Conservation (phyloP, 2,797 vertebrate species). For the Manis pentadactyla region DNA sequence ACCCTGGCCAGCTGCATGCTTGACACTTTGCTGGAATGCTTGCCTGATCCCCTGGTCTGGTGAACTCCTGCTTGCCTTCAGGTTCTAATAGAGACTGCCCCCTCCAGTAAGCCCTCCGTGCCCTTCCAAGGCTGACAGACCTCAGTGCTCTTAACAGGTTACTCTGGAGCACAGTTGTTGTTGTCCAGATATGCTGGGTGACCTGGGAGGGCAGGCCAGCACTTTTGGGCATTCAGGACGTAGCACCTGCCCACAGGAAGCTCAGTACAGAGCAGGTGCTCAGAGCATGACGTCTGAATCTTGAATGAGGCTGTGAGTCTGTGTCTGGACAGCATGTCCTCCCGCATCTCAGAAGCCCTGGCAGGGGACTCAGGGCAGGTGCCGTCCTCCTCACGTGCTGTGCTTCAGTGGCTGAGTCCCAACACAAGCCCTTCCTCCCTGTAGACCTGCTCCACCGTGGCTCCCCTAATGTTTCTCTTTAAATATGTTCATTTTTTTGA, state of each 20-base stretch:
- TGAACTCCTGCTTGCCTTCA: neutral
- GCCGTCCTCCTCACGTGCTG: too few relatives aligned
- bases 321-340: neutral
- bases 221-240: neutral
- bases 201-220: neutral
- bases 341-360: too few relatives aligned
- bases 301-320: neutral
- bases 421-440: neutral
- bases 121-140: neutral
- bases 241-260: fast-evolving
- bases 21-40: neutral
- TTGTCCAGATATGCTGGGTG: neutral
- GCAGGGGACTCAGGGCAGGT: too few relatives aligned
- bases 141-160: neutral
- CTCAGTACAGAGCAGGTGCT: neutral
- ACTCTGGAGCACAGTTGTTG: too few relatives aligned
- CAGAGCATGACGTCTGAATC: fast-evolving
- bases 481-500: neutral
- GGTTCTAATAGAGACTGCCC: neutral
- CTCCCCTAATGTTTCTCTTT: neutral
- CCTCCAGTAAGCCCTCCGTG: neutral
- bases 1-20: neutral
- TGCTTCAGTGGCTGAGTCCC: neutral
- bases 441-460: fast-evolving
- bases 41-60: neutral